Base-by-base conservation (phyloP, 2,888 invertebrate species). In the Dynastes maya region DNA sequence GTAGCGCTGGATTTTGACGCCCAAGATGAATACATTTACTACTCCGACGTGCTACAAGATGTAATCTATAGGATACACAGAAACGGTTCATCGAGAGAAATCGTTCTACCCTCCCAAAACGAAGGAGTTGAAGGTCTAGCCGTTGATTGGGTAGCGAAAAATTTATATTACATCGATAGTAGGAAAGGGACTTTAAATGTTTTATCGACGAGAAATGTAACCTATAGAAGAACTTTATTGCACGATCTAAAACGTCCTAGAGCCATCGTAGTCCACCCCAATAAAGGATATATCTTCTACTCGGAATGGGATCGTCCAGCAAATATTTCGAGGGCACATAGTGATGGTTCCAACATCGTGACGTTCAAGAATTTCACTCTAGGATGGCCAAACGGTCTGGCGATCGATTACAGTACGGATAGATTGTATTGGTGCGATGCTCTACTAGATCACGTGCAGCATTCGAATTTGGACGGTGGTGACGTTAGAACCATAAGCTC, bases 361-460 rank as follows among this genome's bases (percentile, higher is more conserved):
- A 95, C 97, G 0, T 98, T 98, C 86, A 94, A 95, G 82, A 96
- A 97, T 85, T 93, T 97, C 0, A 96, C 98, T 0, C 91, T 98
- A 0, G 98, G 98, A 2, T 99, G 98, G 98, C 99, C 99, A 0
- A 99, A 99, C 87, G 98, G 98, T 0, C 89, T 99, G 3, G 96
- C 97, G 1, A 96, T 99, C 81, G 99, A 99, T 89, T 97, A 96
- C 86, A 92, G 92, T 53, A 92, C 93, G 22, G 95, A 98, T 87
- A 91, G 98, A 13, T 90, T 99, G 0, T 99, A 98, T 89, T 99
- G 99, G 98, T 98, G 98, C 85, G 99, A 99, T 87, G 98, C 98
- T 2, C 89, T 98, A 1, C 90, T 98, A 6, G 98, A 99, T 88
- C 98, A 98, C 88, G 97, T 98, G 0, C 98, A 98, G 86, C 97